Evolutionary conservation across 2,888 invertebrate genomes (phyloP).

Genomic region (Gastracanthus pulcherrimus): DNA sequence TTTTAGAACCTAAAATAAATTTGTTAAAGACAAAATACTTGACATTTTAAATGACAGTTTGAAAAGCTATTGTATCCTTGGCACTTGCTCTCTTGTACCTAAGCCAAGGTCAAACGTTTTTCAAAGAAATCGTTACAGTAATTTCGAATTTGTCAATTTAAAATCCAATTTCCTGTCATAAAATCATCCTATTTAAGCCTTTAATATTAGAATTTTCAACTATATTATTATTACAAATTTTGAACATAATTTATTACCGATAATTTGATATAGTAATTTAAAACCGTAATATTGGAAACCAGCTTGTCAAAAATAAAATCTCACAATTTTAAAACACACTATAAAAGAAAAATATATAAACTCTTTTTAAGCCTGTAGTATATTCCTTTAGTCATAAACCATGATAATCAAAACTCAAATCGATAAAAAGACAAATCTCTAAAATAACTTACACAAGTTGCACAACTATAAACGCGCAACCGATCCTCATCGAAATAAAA

Average conservation of each 20-base stretch:
- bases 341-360: background rate
- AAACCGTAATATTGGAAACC: too few species aligned
- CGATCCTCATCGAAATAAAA: background rate
- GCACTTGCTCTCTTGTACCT: conserved; percentile 31
- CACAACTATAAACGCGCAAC: background rate
- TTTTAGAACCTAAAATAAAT: background rate
- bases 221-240: background rate
- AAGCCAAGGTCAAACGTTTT: conserved; percentile 45
- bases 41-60: conserved; percentile 22
- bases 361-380: background rate
- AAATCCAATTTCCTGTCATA: background rate
- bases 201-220: too few species aligned
- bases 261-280: too few species aligned
- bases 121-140: conserved; percentile 13
- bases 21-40: conserved; percentile 21
- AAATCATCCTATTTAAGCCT: background rate
- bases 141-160: conserved; percentile 8
- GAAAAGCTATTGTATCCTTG: conserved; percentile 44
- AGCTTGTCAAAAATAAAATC: too few species aligned
- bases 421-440: background rate
- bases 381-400: background rate
- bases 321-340: background rate
- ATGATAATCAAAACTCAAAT: background rate
- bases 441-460: background rate
- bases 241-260: background rate